Percentiles rank a stretch among this genome's conserved stretches.
Conservation (phyloP, 2,888 invertebrate species). For the Netelia fuscicornis region DNA sequence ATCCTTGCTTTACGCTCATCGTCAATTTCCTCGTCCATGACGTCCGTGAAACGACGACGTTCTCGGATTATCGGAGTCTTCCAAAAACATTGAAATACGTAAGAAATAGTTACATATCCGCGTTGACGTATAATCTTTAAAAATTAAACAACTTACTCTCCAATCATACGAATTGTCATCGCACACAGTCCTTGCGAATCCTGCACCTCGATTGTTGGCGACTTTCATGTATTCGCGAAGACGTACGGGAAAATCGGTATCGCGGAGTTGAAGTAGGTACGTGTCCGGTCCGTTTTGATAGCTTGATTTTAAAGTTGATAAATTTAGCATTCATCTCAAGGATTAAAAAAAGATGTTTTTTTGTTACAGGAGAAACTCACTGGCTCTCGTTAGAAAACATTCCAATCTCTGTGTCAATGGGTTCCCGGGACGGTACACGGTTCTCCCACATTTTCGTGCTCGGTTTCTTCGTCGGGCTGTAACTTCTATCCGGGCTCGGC, state of each 20-base stretch:
- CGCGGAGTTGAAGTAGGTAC: constrained; percentile 96
- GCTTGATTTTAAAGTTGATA: constrained; percentile 84
- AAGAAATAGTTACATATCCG: too few relatives aligned
- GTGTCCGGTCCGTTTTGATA: constrained; percentile 99
- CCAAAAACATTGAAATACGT: constrained; percentile 53
- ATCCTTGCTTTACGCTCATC: constrained; percentile 94
- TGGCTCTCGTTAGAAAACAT: constrained; percentile 94
- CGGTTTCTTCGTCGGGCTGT: constrained; percentile 78
- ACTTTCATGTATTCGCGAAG: constrained; percentile 97
- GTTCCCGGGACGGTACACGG: constrained; percentile 91
- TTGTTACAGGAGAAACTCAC: constrained; percentile 86
- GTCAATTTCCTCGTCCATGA: constrained; percentile 98
- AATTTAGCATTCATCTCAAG: neutral
- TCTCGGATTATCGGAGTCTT: constrained; percentile 95
- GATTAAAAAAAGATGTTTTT: neutral
- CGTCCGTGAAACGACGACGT: constrained; percentile 95
- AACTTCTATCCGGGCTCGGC: constrained; percentile 88
- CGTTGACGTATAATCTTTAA: neutral
- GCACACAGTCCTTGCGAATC: constrained; percentile 88
- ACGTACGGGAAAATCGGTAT: constrained; percentile 97
- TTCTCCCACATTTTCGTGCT: constrained; percentile 88
- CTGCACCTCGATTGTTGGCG: constrained; percentile 92
- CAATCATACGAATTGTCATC: constrained; percentile 91
- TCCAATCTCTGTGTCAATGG: constrained; percentile 94
- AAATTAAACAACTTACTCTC: constrained; percentile 86